Evolutionary conservation across 2,888 invertebrate genomes (phyloP).

Genomic region (Hesperia comma): DNA sequence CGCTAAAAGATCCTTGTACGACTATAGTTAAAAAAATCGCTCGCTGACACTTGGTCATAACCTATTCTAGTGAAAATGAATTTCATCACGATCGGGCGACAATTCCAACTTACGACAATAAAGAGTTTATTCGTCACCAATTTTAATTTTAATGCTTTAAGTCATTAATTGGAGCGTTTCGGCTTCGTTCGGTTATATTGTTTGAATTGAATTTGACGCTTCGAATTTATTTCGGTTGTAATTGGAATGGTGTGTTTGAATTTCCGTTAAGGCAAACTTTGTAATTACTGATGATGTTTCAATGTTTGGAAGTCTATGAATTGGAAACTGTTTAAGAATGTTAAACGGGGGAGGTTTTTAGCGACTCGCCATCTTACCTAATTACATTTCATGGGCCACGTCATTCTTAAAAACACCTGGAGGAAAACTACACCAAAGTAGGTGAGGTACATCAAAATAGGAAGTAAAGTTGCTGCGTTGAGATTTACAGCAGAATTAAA

Average conservation of each 20-base stretch:
- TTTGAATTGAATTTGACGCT: conserved; percentile 21
- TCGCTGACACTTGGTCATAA: conserved; percentile 44
- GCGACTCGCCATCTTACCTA: too few relatives aligned
- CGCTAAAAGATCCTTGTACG: too few relatives aligned
- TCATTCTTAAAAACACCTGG: too few relatives aligned
- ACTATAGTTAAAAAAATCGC: background rate
- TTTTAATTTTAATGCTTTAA: conserved; percentile 28
- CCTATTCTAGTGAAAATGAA: conserved; percentile 57
- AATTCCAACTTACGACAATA: conserved; percentile 58
- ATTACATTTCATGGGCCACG: too few relatives aligned
- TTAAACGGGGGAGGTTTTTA: too few relatives aligned
- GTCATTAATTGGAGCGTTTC: conserved; percentile 20
- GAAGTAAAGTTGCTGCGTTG: too few relatives aligned
- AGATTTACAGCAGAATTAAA: too few relatives aligned
- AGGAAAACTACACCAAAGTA: too few relatives aligned
- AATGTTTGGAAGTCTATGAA: too few relatives aligned
- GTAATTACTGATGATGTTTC: conserved; percentile 1
- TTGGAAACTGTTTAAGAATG: too few relatives aligned
- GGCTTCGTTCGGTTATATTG: conserved; percentile 12
- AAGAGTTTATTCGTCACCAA: conserved; percentile 44
- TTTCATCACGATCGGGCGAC: conserved; percentile 56
- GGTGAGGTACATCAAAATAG: too few relatives aligned
- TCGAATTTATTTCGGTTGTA: conserved; percentile 17
- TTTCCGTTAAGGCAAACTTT: conserved; percentile 6
- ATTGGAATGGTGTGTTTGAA: conserved; percentile 13